A percentile compares a stretch with the other conserved stretches of the same genome.
These are phyloP conservation scores for Tupaia tana DNA, from an alignment of 2,113 vertebrate genomes.

Conservation along the genomic window DNA sequence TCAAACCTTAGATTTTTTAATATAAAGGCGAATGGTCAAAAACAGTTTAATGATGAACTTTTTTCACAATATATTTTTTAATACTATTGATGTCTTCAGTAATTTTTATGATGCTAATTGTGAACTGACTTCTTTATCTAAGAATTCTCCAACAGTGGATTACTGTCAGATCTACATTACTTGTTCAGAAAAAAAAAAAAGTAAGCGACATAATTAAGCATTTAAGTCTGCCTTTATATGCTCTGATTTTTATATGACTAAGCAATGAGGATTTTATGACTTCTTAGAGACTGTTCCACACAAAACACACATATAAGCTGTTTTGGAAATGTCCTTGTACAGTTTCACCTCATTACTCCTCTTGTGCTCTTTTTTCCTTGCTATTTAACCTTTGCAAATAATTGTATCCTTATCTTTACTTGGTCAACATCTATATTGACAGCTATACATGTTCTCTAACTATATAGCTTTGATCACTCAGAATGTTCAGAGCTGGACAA, in stretches of 20 bases:
- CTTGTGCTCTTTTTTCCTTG: constrained; percentile 50
- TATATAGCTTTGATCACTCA: background rate
- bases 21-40: background rate
- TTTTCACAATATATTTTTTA: background rate
- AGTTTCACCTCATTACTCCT: constrained; percentile 57
- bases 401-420: constrained; percentile 31
- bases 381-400: constrained; percentile 51
- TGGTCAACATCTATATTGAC: background rate
- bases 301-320: constrained; percentile 44
- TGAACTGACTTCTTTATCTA: background rate
- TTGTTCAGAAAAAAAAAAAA: constrained; percentile 34
- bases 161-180: constrained; percentile 11
- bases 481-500: background rate
- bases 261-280: constrained; percentile 57
- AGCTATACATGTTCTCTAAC: constrained; percentile 12
- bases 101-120: background rate
- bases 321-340: constrained; percentile 50
- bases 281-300: constrained; percentile 62
- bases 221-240: constrained; percentile 52
- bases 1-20: constrained; percentile 2
- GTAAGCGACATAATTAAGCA: constrained; percentile 16
- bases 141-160: background rate
- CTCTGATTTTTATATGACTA: constrained; percentile 64
- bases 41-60: constrained; percentile 6
- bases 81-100: background rate